These are phyloP conservation scores for Magallana angulata DNA, from an alignment of 1,140 invertebrate genomes.

Conservation along the genomic window DNA sequence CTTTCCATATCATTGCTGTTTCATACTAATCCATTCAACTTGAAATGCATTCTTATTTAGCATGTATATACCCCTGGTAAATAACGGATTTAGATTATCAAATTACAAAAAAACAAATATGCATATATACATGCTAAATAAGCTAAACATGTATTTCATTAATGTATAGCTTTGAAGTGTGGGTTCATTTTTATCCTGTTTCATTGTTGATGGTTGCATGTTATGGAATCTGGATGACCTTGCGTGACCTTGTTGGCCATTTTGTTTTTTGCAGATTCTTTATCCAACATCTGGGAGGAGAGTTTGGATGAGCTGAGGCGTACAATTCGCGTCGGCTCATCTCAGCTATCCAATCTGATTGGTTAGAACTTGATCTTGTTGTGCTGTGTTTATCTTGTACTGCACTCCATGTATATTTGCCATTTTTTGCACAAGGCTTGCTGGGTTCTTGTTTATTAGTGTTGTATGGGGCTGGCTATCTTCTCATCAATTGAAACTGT, in stretches of 20 bases:
- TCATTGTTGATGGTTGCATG: neutral
- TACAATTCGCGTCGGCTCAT: constrained; percentile 13
- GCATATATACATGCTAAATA: too few relatives aligned
- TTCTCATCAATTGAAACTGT: neutral
- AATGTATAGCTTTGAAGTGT: too few relatives aligned
- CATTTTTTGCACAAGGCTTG: constrained; percentile 19
- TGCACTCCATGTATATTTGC: neutral
- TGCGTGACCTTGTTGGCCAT: neutral
- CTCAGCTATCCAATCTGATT: constrained; percentile 35
- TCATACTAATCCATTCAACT: neutral
- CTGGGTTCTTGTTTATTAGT: neutral
- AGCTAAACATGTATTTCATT: too few relatives aligned
- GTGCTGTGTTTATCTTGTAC: constrained; percentile 8
- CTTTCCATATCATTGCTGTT: constrained; percentile 11
- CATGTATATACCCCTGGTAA: too few relatives aligned
- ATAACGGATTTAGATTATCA: too few relatives aligned
- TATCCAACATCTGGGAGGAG: neutral
- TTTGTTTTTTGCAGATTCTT: neutral
- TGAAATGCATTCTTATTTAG: neutral
- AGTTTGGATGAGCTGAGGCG: constrained; percentile 4
- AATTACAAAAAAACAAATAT: too few relatives aligned
- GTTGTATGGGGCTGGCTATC: neutral
- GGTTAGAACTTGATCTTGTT: constrained; percentile 26
- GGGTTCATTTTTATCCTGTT: too few relatives aligned
- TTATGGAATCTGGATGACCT: constrained; percentile 11